These are phyloP conservation scores for Trichonephila clavata DNA, from an alignment of 1,140 invertebrate genomes.

Conservation along the genomic window DNA sequence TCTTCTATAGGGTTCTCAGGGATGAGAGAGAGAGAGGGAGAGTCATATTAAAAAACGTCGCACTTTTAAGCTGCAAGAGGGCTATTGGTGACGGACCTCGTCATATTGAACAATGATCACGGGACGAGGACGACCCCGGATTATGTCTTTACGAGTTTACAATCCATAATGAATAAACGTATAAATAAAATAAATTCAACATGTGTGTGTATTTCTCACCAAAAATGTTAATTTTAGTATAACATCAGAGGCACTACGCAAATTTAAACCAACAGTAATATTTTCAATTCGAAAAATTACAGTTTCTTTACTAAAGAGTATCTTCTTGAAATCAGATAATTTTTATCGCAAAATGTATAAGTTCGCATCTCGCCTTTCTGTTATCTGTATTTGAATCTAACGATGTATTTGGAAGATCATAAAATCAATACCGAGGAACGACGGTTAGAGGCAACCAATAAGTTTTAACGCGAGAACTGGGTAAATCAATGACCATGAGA, in stretches of 20 bases:
- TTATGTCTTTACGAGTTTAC: too few relatives aligned
- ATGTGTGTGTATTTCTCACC: not conserved
- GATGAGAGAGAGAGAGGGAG: too few relatives aligned
- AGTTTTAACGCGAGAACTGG: slow-evolving; percentile 17
- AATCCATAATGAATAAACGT: too few relatives aligned
- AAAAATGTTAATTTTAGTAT: not conserved
- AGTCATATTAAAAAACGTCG: too few relatives aligned
- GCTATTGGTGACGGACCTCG: too few relatives aligned
- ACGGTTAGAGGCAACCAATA: slow-evolving; percentile 26
- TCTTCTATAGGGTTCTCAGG: too few relatives aligned
- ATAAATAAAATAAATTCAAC: not conserved
- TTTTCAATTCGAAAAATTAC: not conserved
- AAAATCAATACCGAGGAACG: slow-evolving; percentile 57
- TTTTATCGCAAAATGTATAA: slow-evolving; percentile 52
- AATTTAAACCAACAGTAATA: not conserved
- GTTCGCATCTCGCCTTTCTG: not conserved
- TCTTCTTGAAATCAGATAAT: slow-evolving; percentile 58
- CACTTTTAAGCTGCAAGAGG: too few relatives aligned
- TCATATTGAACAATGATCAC: too few relatives aligned
- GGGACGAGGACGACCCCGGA: too few relatives aligned
- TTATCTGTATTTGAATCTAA: slow-evolving; percentile 52
- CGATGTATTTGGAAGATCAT: slow-evolving; percentile 65
- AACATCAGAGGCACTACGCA: not conserved
- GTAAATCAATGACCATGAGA: slow-evolving; percentile 52
- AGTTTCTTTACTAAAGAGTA: not conserved